These are phyloP conservation scores for roundworm (Caenorhabditis elegans) DNA, from an alignment of 1,140 invertebrate genomes.

Conservation along the genomic window DNA sequence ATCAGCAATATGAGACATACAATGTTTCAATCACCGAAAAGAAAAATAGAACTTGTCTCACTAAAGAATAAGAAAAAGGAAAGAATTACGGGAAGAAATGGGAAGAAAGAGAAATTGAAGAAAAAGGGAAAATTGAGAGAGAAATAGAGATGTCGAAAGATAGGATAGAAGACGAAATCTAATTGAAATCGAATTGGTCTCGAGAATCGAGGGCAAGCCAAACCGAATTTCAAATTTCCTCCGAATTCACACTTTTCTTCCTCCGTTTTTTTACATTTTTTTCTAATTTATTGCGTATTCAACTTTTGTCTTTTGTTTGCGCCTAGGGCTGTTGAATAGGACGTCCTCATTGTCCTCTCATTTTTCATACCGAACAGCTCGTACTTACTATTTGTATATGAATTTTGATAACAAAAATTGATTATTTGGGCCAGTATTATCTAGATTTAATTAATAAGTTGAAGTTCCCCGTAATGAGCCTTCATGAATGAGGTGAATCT, in stretches of 20 bases:
- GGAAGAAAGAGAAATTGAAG: not conserved
- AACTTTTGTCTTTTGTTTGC: too few species aligned
- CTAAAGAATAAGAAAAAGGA: not conserved
- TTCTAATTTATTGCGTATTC: too few species aligned
- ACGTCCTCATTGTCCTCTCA: too few species aligned
- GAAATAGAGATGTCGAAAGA: constrained; percentile 20
- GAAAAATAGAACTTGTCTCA: not conserved
- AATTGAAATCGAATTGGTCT: constrained; percentile 28
- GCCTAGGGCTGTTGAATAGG: too few species aligned
- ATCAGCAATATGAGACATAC: not conserved
- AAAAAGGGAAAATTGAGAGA: not conserved
- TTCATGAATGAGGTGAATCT: too few species aligned
- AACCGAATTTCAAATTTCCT: constrained; percentile 1
- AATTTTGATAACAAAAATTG: too few species aligned
- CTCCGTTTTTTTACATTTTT: not conserved
- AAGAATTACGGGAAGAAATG: not conserved
- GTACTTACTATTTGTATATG: too few species aligned
- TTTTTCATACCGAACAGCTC: too few species aligned
- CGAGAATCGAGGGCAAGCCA: constrained; percentile 21
- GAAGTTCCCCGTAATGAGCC: too few species aligned
- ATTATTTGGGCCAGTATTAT: too few species aligned
- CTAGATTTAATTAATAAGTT: too few species aligned
- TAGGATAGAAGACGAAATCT: constrained; percentile 7
- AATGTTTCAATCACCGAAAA: constrained; percentile 10
- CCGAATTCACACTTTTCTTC: not conserved